Evolutionary conservation across 1,140 invertebrate species (phyloP).

Genomic region (Olivierus martensii): DNA sequence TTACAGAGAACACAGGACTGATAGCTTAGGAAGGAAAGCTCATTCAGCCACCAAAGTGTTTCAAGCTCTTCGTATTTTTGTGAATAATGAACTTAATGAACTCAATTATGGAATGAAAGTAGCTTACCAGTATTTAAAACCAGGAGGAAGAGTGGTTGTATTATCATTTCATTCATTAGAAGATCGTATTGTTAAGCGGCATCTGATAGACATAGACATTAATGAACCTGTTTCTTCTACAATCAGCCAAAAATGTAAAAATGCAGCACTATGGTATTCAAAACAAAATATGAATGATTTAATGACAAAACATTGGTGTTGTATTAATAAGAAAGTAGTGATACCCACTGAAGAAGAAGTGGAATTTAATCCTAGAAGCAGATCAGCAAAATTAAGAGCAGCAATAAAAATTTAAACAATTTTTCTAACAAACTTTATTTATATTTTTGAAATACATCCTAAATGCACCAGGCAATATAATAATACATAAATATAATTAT

Average conservation of each 20-base stretch:
- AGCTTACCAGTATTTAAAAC: conserved; percentile 59
- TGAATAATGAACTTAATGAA: conserved; percentile 95
- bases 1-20: conserved; percentile 38
- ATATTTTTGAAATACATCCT: neutral
- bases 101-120: conserved; percentile 75
- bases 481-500: neutral
- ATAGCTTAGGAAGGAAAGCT: conserved; percentile 55
- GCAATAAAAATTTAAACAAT: conserved; percentile 41
- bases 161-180: conserved; percentile 88
- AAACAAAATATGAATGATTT: conserved; percentile 43
- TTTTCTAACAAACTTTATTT: neutral
- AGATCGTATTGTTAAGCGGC: conserved; percentile 87
- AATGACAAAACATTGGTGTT: conserved; percentile 51
- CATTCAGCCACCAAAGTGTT: conserved; percentile 86
- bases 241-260: conserved; percentile 25
- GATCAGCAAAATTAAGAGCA: conserved; percentile 76
- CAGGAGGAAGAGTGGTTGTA: conserved; percentile 58
- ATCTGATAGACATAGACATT: conserved; percentile 59
- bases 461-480: neutral
- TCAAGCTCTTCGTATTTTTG: conserved; percentile 86
- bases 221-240: conserved; percentile 31
- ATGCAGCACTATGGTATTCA: conserved; percentile 25
- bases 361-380: conserved; percentile 58
- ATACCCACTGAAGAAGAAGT: conserved; percentile 56
- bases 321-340: conserved; percentile 66